Evolutionary conservation across 2,113 vertebrate genomes (phyloP).

Genomic region (Garra rufa): DNA sequence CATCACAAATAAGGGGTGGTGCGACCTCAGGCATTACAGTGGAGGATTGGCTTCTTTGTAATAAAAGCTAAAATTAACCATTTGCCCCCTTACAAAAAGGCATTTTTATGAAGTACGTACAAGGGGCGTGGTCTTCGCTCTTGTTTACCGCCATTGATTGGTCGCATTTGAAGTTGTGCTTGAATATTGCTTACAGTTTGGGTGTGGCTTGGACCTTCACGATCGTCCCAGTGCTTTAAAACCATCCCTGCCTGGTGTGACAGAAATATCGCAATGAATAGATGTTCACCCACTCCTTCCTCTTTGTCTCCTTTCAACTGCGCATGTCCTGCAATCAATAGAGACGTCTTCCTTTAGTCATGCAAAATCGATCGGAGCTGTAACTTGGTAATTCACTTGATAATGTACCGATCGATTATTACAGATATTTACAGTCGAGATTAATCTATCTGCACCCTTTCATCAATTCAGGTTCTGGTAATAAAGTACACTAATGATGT

Average conservation of each 20-base stretch:
- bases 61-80: conserved; percentile 35
- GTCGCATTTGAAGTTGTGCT: conserved; percentile 50
- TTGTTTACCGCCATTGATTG: conserved; percentile 56
- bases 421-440: background rate
- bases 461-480: background rate
- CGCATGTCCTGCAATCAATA: conserved; percentile 3
- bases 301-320: conserved; percentile 9
- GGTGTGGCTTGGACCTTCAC: conserved; percentile 33
- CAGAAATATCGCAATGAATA: conserved; percentile 12
- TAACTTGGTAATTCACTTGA: background rate
- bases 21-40: conserved; percentile 26
- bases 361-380: background rate
- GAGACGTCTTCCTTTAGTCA: background rate
- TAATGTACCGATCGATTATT: background rate
- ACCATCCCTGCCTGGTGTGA: background rate
- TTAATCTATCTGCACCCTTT: background rate
- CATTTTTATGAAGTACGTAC: conserved; percentile 30
- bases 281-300: conserved; percentile 16
- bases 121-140: conserved; percentile 41
- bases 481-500: background rate
- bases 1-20: conserved; percentile 53
- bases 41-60: conserved; percentile 17
- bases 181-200: background rate
- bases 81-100: background rate
- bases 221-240: background rate